Conservation (phyloP, 1,140 invertebrate species). For the Sycophaga agraensis region DNA sequence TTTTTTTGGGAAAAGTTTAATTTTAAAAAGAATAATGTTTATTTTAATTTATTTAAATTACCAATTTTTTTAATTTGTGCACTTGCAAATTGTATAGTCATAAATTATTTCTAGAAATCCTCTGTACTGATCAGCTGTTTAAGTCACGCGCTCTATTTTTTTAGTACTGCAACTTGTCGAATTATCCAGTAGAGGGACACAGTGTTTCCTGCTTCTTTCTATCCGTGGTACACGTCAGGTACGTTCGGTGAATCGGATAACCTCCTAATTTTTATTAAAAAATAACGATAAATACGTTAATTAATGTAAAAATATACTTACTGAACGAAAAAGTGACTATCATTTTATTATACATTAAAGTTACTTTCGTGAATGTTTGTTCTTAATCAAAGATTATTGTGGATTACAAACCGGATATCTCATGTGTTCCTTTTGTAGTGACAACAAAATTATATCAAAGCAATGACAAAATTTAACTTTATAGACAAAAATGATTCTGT, state of each 20-base stretch:
- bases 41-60: not conserved
- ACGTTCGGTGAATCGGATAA: constrained; percentile 20
- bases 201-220: constrained; percentile 40
- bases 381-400: constrained; percentile 5
- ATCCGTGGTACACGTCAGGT: constrained; percentile 37
- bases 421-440: not conserved
- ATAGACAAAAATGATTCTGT: no score
- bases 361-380: not conserved
- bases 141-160: not conserved
- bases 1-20: not conserved
- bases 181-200: constrained; percentile 14
- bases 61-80: not conserved
- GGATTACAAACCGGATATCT: constrained; percentile 21
- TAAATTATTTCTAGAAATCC: not conserved
- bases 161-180: not conserved
- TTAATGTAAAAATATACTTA: constrained; percentile 28
- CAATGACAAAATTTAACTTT: no score
- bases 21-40: not conserved
- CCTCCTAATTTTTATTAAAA: constrained; percentile 25
- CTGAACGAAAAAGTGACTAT: not conserved
- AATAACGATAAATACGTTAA: constrained; percentile 16
- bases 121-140: not conserved
- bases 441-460: no score
- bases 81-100: not conserved
- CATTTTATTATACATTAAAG: not conserved